Evolutionary conservation across 1,140 invertebrate genomes (phyloP), one percentile per base, ranked within the genome.

Genomic region (Drosophila murphyi): DNA sequence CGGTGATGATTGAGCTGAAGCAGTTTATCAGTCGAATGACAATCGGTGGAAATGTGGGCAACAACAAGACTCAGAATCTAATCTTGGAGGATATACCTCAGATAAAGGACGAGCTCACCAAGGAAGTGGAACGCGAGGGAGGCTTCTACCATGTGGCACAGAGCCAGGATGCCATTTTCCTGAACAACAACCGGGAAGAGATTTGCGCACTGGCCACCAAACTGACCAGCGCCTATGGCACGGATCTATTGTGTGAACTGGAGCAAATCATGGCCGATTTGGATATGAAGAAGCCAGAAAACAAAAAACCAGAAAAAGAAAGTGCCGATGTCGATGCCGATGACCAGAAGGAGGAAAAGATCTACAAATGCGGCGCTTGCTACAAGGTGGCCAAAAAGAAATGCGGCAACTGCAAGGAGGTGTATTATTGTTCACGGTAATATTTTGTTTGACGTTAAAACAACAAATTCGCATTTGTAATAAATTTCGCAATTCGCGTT

Each of bases 1-100:
- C 96, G 1, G 95, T 96, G 7, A 90, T 97, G 3, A 93, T 94
- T 5, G 96, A 97, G 48, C 92, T 97, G 4, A 95, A 96, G 91
- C 94, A 95, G 90, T 96, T 95, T 92, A 92, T 97, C 31, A 94
- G 94, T 76, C 94, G 70, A 64, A 94, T 90, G 6, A 78, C 85
- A 0, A 61, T 91, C 5, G 50, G 74, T 10, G 75, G 83, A 3
- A 75, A 61, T 34, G 54, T 60, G 0, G 39, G 48, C 6, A 67
- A 70, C 6, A 67, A 70, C 39, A 73, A 93, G 82, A 71, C 80
- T 70, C 50, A 92, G 91, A 39, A 75, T 94, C 57, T 92, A 2
- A 78, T 94, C 20, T 83, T 96, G 2, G 95, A 96, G 94, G 92
- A 95, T 43, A 68, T 95, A 43, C 94, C 94, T 3, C 80, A 91